A percentile compares a stretch with the other conserved stretches of the same genome.
These are phyloP conservation scores for Cantharis rustica DNA, from an alignment of 2,888 invertebrate genomes.

Conservation along the genomic window DNA sequence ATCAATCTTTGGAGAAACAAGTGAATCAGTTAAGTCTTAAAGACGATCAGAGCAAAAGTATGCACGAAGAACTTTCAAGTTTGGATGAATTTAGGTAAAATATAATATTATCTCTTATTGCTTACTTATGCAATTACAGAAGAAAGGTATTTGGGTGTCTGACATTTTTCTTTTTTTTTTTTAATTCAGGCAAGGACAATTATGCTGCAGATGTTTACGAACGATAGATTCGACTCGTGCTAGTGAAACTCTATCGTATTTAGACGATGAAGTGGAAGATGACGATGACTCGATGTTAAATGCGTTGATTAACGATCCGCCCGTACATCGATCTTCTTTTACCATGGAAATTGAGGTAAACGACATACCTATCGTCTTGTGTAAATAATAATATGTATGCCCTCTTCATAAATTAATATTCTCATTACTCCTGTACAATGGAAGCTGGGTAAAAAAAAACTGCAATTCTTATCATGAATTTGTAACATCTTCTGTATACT, in stretches of 20 bases:
- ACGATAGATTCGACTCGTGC: constrained; percentile 61
- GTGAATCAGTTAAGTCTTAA: constrained; percentile 65
- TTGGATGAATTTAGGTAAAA: constrained; percentile 73
- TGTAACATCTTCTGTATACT: not conserved
- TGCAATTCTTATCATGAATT: not conserved
- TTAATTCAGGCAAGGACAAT: constrained; percentile 80
- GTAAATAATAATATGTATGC: not conserved
- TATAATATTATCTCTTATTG: not conserved
- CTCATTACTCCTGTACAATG: not conserved
- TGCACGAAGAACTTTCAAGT: constrained; percentile 82
- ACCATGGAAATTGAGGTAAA: constrained; percentile 55
- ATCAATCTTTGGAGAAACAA: constrained; percentile 72
- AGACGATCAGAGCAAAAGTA: constrained; percentile 78
- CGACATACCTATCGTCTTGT: constrained; percentile 16
- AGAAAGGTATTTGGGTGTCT: not conserved
- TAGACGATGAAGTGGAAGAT: constrained; percentile 71
- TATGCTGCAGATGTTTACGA: constrained; percentile 80
- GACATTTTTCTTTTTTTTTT: constrained; percentile 28
- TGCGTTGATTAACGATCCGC: constrained; percentile 44
- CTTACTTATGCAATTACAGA: not conserved
- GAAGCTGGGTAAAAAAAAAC: not conserved
- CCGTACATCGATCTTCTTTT: constrained; percentile 49
- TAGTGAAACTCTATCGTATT: constrained; percentile 64
- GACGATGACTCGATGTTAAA: constrained; percentile 72
- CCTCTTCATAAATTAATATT: not conserved